Percentiles rank a stretch among this genome's conserved stretches.
These are phyloP conservation scores for Drosophila pseudoobscura DNA, from an alignment of 1,140 invertebrate species.

Conservation along the genomic window DNA sequence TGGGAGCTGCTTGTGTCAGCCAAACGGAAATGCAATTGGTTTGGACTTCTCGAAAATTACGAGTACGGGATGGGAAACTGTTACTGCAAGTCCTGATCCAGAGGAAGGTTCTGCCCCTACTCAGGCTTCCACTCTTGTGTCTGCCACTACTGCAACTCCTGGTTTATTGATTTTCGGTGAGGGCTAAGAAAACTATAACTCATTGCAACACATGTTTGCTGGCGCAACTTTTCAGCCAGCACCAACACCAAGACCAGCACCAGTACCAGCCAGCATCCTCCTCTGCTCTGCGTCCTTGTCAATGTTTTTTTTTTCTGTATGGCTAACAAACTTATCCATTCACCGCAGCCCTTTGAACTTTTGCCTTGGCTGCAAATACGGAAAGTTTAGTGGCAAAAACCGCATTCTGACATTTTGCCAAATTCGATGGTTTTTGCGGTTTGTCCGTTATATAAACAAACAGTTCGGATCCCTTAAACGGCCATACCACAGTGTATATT, in stretches of 20 bases:
- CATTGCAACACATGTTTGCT: constrained; percentile 78
- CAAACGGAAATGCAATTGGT: constrained; percentile 58
- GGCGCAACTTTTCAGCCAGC: constrained; percentile 62
- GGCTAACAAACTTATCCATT: constrained; percentile 69
- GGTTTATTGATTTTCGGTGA: constrained; percentile 61
- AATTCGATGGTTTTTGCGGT: constrained; percentile 68
- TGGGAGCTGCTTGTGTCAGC: neutral
- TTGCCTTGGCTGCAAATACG: constrained; percentile 49
- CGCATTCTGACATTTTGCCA: constrained; percentile 80
- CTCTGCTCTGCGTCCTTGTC: constrained; percentile 27
- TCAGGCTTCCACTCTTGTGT: too few species aligned
- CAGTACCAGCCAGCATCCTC: constrained; percentile 1
- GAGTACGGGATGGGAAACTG: constrained; percentile 34
- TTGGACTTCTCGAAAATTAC: constrained; percentile 62
- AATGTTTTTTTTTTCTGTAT: constrained; percentile 40
- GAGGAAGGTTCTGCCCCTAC: too few species aligned
- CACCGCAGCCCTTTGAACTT: constrained; percentile 75
- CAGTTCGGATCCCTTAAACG: constrained; percentile 18
- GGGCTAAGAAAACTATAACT: constrained; percentile 66
- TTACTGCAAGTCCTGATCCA: too few species aligned
- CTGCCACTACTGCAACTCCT: constrained; percentile 7
- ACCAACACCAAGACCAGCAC: neutral
- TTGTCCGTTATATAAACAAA: constrained; percentile 45
- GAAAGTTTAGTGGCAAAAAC: constrained; percentile 69
- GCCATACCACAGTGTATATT: neutral